Evolutionary conservation across 2,888 invertebrate species (phyloP).

Genomic region (Tupiocoris notatus): DNA sequence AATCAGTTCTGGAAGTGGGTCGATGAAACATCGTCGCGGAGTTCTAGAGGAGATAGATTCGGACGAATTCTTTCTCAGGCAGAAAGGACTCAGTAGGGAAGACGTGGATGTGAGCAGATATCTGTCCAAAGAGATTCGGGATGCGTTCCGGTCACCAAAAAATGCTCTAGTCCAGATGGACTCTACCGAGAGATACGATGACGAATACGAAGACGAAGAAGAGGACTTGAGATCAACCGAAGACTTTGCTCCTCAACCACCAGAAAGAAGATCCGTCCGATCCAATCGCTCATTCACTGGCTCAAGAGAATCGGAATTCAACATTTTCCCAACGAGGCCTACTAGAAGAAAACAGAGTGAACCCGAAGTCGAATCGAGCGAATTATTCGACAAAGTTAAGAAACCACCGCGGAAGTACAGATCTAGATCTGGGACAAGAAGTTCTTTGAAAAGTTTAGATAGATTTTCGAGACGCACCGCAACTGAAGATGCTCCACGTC

Average conservation of each 20-base stretch:
- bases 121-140: slow-evolving; percentile 74
- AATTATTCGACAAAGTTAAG: slow-evolving; percentile 39
- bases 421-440: slow-evolving; percentile 30
- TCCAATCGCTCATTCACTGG: slow-evolving; percentile 22
- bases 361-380: slow-evolving; percentile 41
- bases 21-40: slow-evolving; percentile 53
- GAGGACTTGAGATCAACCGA: slow-evolving; percentile 8
- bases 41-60: slow-evolving; percentile 83
- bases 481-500: slow-evolving; percentile 48
- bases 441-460: slow-evolving; percentile 47
- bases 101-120: slow-evolving; percentile 77
- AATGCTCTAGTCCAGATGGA: slow-evolving; percentile 68
- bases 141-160: slow-evolving; percentile 66
- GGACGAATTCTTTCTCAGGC: slow-evolving; percentile 81
- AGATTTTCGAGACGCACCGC: slow-evolving; percentile 43
- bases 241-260: slow-evolving; percentile 27
- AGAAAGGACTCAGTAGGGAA: slow-evolving; percentile 78
- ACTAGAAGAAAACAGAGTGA: slow-evolving; percentile 45
- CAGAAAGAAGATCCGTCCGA: slow-evolving; percentile 30
- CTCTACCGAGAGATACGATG: slow-evolving; percentile 53
- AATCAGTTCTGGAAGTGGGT: slow-evolving; percentile 48
- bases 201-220: slow-evolving; percentile 47
- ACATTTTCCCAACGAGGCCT: slow-evolving; percentile 45
- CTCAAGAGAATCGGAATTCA: slow-evolving; percentile 37
- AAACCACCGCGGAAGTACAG: slow-evolving; percentile 46